Conservation (phyloP, 2,797 vertebrate species). For the Pseudomugil tenellus region DNA sequence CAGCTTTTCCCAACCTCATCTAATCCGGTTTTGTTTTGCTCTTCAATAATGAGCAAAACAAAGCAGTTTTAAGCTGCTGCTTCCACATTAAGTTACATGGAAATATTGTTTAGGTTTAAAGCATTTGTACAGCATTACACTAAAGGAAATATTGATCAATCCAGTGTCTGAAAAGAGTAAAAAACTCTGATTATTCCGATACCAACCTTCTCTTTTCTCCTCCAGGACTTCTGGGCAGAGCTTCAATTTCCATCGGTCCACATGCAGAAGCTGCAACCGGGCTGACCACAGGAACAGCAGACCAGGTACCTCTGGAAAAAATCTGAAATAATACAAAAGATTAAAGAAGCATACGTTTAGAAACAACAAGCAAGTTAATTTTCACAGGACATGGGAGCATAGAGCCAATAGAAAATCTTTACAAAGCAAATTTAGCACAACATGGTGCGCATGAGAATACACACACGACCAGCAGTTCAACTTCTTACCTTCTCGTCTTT, state of each 20-base stretch:
- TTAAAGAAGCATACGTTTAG: neutral
- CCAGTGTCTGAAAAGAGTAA: neutral
- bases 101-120: neutral
- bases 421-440: too few species aligned
- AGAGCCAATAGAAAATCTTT: neutral
- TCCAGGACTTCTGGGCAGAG: slow-evolving; percentile 88
- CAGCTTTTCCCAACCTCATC: neutral
- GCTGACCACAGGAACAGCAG: slow-evolving; percentile 77
- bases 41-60: slow-evolving; percentile 3
- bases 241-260: slow-evolving; percentile 88
- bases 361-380: too few species aligned
- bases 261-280: slow-evolving; percentile 78
- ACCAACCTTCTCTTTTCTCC: slow-evolving; percentile 90
- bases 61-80: neutral
- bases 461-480: neutral
- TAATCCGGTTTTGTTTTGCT: slow-evolving; percentile 27
- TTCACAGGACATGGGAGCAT: too few species aligned
- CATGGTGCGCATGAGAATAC: too few species aligned
- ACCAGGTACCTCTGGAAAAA: slow-evolving; percentile 73
- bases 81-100: neutral
- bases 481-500: slow-evolving; percentile 82
- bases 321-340: slow-evolving; percentile 65
- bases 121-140: neutral
- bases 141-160: neutral
- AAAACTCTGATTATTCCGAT: neutral